Percentiles rank a stretch among this genome's conserved stretches.
phyloP scores from a whole-genome alignment of 2,888 invertebrate genomes.

The Zootermopsis nevadensis region DNA sequence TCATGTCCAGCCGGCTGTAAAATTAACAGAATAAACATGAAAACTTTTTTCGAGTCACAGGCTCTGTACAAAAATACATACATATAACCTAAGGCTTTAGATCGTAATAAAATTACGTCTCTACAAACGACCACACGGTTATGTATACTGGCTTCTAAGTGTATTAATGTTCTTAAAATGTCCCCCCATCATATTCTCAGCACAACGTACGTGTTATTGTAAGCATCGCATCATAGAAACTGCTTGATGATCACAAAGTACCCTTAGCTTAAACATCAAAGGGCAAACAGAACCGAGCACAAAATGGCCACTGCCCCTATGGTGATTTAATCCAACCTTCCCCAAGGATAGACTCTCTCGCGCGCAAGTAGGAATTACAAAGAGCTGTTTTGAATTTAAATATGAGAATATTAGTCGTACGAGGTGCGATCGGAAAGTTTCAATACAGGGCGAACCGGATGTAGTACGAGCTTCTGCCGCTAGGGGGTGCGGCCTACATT shows the following conservation, averaged over 20 bases:
- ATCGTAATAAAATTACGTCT: not conserved
- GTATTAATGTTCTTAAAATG: not conserved
- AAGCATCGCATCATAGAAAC: not conserved
- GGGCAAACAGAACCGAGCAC: not conserved
- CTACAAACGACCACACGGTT: not conserved
- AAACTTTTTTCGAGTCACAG: too few relatives aligned
- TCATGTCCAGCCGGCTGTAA: too few relatives aligned
- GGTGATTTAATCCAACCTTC: not conserved
- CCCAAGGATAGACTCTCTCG: not conserved
- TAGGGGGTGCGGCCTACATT: too few relatives aligned
- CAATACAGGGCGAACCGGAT: too few relatives aligned
- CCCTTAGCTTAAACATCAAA: not conserved
- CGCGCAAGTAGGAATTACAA: not conserved
- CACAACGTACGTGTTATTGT: not conserved
- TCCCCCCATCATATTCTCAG: not conserved
- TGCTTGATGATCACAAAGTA: not conserved
- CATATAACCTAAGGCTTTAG: not conserved
- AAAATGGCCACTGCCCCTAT: not conserved
- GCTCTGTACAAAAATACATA: too few relatives aligned
- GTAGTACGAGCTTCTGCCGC: too few relatives aligned
- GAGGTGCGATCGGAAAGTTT: too few relatives aligned
- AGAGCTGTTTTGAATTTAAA: not conserved
- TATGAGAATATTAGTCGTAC: not conserved
- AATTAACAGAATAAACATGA: too few relatives aligned
- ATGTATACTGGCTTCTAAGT: not conserved